These are phyloP conservation scores for Phacellophora camtschatica DNA, from an alignment of 30 jellyfish, hydroid and myxozoan species.

Conservation along the genomic window DNA sequence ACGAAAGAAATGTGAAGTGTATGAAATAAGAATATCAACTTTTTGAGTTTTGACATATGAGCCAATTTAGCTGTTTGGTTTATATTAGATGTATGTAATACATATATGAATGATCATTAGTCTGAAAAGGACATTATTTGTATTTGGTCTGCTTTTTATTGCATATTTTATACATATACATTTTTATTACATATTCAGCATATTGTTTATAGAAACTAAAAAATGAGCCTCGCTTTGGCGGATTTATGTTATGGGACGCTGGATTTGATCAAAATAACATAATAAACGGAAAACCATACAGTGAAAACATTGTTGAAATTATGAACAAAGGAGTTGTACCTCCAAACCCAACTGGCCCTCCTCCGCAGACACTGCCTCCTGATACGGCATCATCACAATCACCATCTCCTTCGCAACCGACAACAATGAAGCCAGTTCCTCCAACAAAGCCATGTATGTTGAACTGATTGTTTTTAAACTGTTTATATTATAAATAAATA, in stretches of 20 bases:
- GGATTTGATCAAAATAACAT: constrained; percentile 95
- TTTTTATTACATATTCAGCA: too few species aligned
- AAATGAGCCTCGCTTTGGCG: constrained; percentile 96
- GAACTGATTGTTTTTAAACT: background rate
- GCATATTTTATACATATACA: too few species aligned
- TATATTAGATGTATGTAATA: too few species aligned
- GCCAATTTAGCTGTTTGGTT: too few species aligned
- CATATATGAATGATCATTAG: too few species aligned
- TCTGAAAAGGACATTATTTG: too few species aligned
- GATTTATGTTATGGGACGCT: constrained; percentile 99
- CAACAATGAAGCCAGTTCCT: constrained; percentile 42
- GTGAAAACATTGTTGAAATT: constrained; percentile 81
- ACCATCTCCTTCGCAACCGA: constrained; percentile 12
- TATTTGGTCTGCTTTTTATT: too few species aligned
- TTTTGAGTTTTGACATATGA: too few species aligned
- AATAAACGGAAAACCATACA: constrained; percentile 90
- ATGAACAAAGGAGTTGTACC: constrained; percentile 80
- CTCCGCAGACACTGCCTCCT: constrained; percentile 89
- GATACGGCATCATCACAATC: constrained; percentile 46
- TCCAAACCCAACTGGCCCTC: constrained; percentile 75
- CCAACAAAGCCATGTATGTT: constrained; percentile 71
- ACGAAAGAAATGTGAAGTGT: too few species aligned
- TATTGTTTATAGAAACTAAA: constrained; percentile 66
- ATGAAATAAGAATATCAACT: too few species aligned
- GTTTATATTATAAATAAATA: background rate